phyloP scores from a whole-genome alignment of 2,113 vertebrate species.

The Nothocercus nigrocapillus region DNA sequence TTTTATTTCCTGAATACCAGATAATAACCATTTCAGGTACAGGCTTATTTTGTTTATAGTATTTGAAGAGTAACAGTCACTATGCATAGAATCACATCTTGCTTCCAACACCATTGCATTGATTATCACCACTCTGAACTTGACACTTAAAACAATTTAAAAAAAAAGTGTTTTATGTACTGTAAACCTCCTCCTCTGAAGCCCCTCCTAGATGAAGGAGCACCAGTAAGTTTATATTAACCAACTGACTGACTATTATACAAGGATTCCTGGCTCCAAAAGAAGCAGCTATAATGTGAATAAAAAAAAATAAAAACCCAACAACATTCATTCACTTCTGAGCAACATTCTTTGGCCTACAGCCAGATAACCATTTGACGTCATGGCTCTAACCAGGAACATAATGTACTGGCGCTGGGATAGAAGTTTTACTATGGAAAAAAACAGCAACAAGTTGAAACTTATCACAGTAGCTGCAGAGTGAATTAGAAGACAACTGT shows the following conservation, averaged over 20 bases:
- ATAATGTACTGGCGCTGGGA: constrained; percentile 79
- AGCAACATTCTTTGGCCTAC: constrained; percentile 70
- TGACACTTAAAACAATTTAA: not conserved
- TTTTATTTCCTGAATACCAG: not conserved
- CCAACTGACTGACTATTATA: not conserved
- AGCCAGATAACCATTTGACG: constrained; percentile 80
- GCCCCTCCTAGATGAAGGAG: not conserved
- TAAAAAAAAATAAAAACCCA: too few species aligned
- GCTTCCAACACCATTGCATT: not conserved
- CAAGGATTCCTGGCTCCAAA: not conserved
- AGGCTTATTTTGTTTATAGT: not conserved
- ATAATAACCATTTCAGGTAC: not conserved
- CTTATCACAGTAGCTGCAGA: not conserved
- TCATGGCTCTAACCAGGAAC: constrained; percentile 79
- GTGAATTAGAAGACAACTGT: not conserved
- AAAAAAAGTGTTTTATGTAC: fast-evolving
- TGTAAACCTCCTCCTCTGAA: not conserved
- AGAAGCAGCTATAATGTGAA: constrained; percentile 22
- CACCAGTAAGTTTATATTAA: not conserved
- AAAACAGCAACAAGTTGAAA: constrained; percentile 17
- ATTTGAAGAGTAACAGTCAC: not conserved
- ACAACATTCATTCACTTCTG: constrained; percentile 33
- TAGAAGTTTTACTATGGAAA: constrained; percentile 57
- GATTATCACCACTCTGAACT: not conserved
- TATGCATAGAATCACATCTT: not conserved